Conservation (phyloP, 2,797 vertebrate species). For the Cygnus olor region DNA sequence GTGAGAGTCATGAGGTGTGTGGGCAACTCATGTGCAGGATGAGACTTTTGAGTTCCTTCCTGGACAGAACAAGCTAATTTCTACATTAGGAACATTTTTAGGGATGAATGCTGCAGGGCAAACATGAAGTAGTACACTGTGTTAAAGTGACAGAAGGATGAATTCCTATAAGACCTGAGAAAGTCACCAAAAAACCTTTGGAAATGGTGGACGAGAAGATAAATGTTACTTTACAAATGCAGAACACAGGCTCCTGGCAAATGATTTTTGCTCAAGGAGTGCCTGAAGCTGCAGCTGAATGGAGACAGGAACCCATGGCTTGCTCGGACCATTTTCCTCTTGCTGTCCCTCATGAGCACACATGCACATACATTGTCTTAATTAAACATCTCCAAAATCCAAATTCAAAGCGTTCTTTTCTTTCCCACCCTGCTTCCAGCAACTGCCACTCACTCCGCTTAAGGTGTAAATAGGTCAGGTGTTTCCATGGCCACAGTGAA, state of each 20-base stretch:
- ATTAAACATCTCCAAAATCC: not conserved
- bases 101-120: not conserved
- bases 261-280: not conserved
- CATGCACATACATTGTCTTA: not conserved
- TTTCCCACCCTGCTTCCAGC: not conserved
- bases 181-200: not conserved
- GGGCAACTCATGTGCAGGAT: not conserved
- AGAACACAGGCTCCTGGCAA: not conserved
- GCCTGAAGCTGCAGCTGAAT: rapidly evolving
- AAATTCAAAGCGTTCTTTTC: not conserved
- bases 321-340: rapidly evolving
- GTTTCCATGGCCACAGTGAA: slow-evolving; percentile 40
- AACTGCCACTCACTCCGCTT: not conserved
- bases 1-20: not conserved
- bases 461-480: slow-evolving; percentile 35
- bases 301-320: not conserved
- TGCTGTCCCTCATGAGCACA: not conserved
- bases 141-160: not conserved
- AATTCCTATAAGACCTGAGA: not conserved
- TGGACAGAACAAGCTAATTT: not conserved
- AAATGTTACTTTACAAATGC: not conserved
- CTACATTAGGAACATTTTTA: not conserved
- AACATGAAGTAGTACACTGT: not conserved
- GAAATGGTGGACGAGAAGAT: not conserved
- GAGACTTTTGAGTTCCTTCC: not conserved